Conservation (phyloP, 2,113 vertebrate species). For the Anarhynchus alexandrinus region DNA sequence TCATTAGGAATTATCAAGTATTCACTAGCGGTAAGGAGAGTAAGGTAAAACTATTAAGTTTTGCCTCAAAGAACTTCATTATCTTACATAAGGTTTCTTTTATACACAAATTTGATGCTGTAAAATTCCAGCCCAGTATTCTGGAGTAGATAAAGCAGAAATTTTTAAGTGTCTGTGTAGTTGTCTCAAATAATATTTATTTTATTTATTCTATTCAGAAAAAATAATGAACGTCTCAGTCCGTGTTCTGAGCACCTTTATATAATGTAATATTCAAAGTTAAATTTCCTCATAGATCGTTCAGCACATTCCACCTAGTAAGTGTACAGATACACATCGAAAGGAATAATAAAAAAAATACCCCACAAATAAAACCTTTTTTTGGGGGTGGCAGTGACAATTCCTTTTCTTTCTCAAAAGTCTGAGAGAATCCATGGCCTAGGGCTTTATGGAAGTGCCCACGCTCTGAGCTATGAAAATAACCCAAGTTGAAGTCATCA, state of each 20-base stretch:
- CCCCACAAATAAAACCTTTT: background rate
- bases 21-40: background rate
- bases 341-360: background rate
- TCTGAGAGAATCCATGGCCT: background rate
- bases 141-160: background rate
- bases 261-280: background rate
- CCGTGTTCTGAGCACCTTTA: background rate
- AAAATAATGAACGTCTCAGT: background rate
- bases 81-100: background rate
- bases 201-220: background rate
- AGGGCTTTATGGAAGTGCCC: background rate
- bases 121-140: background rate
- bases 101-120: background rate
- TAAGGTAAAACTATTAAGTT: constrained; percentile 41
- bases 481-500: background rate
- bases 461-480: background rate
- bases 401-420: background rate
- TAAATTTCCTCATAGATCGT: background rate
- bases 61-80: constrained; percentile 21
- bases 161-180: background rate
- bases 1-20: constrained; percentile 42
- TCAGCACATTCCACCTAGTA: background rate
- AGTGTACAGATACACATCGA: background rate
- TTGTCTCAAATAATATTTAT: background rate
- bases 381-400: background rate